A percentile compares a stretch with the other conserved stretches of the same genome.
Conservation (phyloP, 2,888 invertebrate genomes). For the Pollenia labialis region DNA sequence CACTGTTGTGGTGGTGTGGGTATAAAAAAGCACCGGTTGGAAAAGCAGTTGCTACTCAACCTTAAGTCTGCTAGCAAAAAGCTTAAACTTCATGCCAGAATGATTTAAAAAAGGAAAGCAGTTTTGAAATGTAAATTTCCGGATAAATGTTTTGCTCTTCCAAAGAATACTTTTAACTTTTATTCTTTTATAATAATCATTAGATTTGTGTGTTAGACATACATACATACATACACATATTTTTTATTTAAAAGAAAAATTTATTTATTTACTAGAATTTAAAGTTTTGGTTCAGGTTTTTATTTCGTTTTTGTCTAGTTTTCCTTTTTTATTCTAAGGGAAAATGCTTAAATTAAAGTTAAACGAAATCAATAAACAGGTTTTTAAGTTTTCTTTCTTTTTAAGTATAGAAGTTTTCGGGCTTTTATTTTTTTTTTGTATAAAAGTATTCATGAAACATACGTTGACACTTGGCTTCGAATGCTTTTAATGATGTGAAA, state of each 20-base stretch:
- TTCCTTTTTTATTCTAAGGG: not conserved
- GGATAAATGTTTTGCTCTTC: constrained; percentile 9
- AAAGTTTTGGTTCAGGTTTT: not conserved
- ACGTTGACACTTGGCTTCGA: constrained; percentile 35
- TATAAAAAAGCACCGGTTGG: too few relatives aligned
- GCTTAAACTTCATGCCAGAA: constrained; percentile 1
- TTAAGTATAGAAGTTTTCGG: not conserved
- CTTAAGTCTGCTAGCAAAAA: not conserved
- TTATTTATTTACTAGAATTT: not conserved
- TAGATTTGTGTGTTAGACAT: not conserved
- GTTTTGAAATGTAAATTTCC: constrained; percentile 27
- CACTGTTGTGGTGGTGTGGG: too few relatives aligned
- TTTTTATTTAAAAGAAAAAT: not conserved
- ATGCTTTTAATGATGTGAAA: constrained; percentile 21
- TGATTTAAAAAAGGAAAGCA: constrained; percentile 28
- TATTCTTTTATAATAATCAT: constrained; percentile 31
- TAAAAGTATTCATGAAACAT: constrained; percentile 7
- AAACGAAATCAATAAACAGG: constrained; percentile 37
- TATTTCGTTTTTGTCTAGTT: not conserved
- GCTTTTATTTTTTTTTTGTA: not conserved
- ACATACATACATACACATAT: too few relatives aligned
- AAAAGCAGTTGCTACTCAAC: not conserved
- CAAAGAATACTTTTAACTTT: not conserved
- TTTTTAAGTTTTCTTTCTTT: constrained; percentile 26
- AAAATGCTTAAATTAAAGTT: constrained; percentile 9